Evolutionary conservation across 2,797 vertebrate species (phyloP).

Genomic region (Clarias fuscus): DNA sequence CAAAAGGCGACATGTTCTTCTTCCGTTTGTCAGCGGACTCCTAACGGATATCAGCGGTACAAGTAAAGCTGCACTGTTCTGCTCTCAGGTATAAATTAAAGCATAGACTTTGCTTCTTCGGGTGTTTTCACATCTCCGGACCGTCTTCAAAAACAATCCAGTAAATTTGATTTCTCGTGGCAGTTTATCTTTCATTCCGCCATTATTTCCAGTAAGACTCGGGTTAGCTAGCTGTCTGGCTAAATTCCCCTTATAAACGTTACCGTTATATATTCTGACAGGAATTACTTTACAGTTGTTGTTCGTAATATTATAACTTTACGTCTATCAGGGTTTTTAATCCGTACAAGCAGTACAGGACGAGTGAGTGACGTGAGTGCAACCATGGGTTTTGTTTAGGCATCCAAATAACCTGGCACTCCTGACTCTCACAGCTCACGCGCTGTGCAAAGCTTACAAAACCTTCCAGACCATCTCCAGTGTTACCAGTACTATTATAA

Average conservation of each 20-base stretch:
- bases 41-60: neutral
- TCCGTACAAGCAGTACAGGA: too few relatives aligned
- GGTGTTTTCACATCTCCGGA: too few relatives aligned
- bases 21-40: neutral
- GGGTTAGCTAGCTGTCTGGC: constrained; percentile 17
- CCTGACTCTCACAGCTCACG: neutral
- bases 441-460: neutral
- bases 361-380: neutral
- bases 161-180: neutral
- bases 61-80: neutral
- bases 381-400: neutral
- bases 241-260: neutral
- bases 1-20: neutral
- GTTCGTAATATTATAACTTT: neutral
- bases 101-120: neutral
- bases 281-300: neutral
- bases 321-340: neutral
- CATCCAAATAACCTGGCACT: neutral
- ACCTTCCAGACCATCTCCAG: too few relatives aligned
- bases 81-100: neutral
- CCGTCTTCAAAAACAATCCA: neutral
- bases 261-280: neutral
- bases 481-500: neutral
- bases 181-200: neutral
- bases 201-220: neutral